Percentiles rank a stretch among this genome's conserved stretches.
These are phyloP conservation scores for Loxodonta africana DNA, from an alignment of 2,113 vertebrate species.

Conservation along the genomic window DNA sequence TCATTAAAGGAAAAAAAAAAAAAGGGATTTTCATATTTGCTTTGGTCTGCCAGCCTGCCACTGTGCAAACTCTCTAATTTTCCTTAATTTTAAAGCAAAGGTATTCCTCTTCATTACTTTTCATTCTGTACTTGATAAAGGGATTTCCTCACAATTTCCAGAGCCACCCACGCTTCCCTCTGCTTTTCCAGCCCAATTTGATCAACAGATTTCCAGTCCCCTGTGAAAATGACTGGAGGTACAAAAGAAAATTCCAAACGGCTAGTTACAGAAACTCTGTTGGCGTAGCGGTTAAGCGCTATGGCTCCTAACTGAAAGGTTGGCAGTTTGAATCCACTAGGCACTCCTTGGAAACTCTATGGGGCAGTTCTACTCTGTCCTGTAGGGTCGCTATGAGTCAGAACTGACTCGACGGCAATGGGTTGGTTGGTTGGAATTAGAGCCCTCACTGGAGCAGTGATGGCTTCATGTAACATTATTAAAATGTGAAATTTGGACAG, in stretches of 20 bases:
- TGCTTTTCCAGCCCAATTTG: neutral
- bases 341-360: too few species aligned
- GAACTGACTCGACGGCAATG: too few species aligned
- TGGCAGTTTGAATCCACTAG: too few species aligned
- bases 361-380: too few species aligned
- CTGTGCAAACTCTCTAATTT: neutral
- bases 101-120: neutral
- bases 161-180: neutral
- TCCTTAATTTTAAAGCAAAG: neutral
- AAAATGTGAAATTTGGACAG: neutral
- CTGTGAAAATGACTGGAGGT: neutral
- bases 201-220: neutral
- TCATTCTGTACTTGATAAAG: neutral
- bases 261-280: too few species aligned
- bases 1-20: neutral
- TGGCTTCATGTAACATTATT: neutral
- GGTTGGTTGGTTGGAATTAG: too few species aligned
- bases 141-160: neutral
- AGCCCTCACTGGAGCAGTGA: neutral
- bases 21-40: too few species aligned
- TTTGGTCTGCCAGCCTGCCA: neutral
- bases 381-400: too few species aligned
- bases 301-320: too few species aligned
- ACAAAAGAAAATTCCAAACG: neutral
- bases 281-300: too few species aligned